A percentile compares a stretch with the other conserved stretches of the same genome.
These are phyloP conservation scores for Anoplius nigerrimus DNA, from an alignment of 2,888 invertebrate species.

Conservation along the genomic window DNA sequence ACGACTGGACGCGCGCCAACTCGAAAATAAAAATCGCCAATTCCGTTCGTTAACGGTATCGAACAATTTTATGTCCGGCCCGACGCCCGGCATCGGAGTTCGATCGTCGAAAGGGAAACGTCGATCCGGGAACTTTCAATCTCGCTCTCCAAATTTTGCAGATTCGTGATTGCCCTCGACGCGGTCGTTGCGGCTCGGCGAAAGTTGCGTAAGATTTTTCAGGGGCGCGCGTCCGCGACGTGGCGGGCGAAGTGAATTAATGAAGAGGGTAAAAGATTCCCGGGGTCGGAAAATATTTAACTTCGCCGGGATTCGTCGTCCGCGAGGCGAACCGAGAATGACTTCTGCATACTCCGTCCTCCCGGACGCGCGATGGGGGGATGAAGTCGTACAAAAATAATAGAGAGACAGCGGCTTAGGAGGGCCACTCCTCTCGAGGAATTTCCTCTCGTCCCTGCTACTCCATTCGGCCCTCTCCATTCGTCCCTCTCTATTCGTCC, in stretches of 20 bases:
- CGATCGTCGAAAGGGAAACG: slow-evolving; percentile 23
- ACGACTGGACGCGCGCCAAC: slow-evolving; percentile 56
- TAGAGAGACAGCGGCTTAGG: not conserved
- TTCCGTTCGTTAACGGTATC: slow-evolving; percentile 59
- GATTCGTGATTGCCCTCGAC: too few species aligned
- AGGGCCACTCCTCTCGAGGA: not conserved
- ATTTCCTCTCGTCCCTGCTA: not conserved
- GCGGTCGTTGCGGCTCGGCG: too few species aligned
- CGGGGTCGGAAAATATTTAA: not conserved
- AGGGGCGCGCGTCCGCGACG: too few species aligned
- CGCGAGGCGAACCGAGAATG: not conserved
- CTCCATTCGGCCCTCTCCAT: not conserved
- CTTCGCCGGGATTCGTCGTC: not conserved
- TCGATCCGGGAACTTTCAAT: slow-evolving; percentile 15
- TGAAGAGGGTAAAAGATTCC: not conserved
- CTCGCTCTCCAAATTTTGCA: not conserved
- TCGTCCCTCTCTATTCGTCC: too few species aligned
- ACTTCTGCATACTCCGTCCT: not conserved
- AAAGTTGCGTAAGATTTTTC: too few species aligned
- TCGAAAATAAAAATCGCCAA: slow-evolving; percentile 58
- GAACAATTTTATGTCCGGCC: slow-evolving; percentile 50
- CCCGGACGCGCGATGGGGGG: not conserved
- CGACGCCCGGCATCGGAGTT: slow-evolving; percentile 17
- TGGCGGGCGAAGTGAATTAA: not conserved
- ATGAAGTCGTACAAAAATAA: not conserved